A percentile compares a stretch with the other conserved stretches of the same genome.
Conservation (phyloP, 2,888 invertebrate genomes). For the Sminthurides aquaticus region DNA sequence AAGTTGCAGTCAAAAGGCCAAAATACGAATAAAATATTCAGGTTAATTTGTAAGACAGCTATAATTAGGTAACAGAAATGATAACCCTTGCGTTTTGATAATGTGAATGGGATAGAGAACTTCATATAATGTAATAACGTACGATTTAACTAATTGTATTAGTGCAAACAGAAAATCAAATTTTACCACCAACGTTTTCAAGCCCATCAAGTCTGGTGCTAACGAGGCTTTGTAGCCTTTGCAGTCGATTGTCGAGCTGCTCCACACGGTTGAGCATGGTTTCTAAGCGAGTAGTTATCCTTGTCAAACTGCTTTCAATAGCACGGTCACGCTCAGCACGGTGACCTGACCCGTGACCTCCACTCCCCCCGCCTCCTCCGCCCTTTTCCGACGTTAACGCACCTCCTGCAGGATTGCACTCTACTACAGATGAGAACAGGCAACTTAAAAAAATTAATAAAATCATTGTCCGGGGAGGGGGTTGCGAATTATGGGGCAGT, state of each 20-base stretch:
- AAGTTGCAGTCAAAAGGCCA: too few species aligned
- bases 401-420: background rate
- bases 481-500: too few species aligned
- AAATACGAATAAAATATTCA: too few species aligned
- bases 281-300: conserved; percentile 46
- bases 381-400: background rate
- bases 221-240: conserved; percentile 46
- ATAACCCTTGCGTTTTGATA: too few species aligned
- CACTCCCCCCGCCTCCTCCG: background rate
- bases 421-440: conserved; percentile 6
- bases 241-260: conserved; percentile 48
- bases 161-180: too few species aligned
- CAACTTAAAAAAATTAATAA: conserved; percentile 12
- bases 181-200: conserved; percentile 34
- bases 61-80: too few species aligned
- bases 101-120: too few species aligned
- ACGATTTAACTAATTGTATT: too few species aligned
- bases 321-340: conserved; percentile 15
- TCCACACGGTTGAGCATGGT: conserved; percentile 49
- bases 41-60: too few species aligned
- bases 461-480: conserved; percentile 4
- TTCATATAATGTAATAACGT: too few species aligned
- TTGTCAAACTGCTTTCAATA: conserved; percentile 40
- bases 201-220: conserved; percentile 38
- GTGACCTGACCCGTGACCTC: background rate